Base-by-base conservation (phyloP, 64 coral and sea anemone species). In the Montipora capricornis region DNA sequence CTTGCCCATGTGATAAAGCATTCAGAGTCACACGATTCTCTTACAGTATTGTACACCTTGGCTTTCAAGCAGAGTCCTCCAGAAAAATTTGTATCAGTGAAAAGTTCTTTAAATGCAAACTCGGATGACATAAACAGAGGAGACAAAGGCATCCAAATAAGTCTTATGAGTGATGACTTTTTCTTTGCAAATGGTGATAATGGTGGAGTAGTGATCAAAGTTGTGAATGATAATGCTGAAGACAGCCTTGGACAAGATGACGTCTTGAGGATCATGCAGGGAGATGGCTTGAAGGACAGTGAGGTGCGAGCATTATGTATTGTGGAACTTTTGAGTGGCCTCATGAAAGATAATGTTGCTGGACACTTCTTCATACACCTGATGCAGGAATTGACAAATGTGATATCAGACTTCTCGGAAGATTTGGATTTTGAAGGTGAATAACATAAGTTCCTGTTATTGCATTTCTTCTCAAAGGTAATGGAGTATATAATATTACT, bases 361-460 rank as follows among this genome's bases (percentile, higher is more conserved):
- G 98, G 92, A 12, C 85, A 99, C 17, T 99, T 99, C 67, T 99
- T 99, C 73, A 75, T 99, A 71, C 87, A 92, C 52, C 37, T 99
- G 74, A 84, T 94, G 86, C 67, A 96, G 77, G 64, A 96, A 47
- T 81, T 99, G 3, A 96, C 95, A n/a, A 46, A 81, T 77, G 89
- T 99, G n/a, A 87, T 96, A 59, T 80, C 89, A 81, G 83, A 64
- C 19, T 44, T 68, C 10, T 19, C 22, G 58, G 47, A 86, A 17
- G 80, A 95, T 53, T 90, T 75, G 88, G 74, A 73, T 2, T 7
- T 62, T 2, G 19, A 49, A 81, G 73, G 52, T 71, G 14, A 92
- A 5, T 12, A n/a, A 8, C 22, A 47, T 76, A 46, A 46, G 53
- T 57, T 57, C 53, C 11, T 46, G 10, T 76, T 46, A 76, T 76